These are phyloP conservation scores for Dicaeum eximium DNA, from an alignment of 2,113 vertebrate genomes.

Conservation along the genomic window DNA sequence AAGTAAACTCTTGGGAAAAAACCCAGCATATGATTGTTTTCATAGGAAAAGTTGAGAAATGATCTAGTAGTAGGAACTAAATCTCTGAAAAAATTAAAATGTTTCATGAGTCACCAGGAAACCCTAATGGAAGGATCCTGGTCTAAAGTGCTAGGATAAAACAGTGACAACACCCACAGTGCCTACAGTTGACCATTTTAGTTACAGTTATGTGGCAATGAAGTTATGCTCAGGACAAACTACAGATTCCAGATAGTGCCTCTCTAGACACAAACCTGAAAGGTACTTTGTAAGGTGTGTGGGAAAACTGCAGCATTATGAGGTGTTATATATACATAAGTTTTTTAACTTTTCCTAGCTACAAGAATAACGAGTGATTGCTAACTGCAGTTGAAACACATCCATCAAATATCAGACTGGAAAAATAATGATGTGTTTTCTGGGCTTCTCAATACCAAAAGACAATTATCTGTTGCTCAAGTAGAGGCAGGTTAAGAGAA, in stretches of 20 bases:
- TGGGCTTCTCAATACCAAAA: not conserved
- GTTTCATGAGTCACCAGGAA: not conserved
- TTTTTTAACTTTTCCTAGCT: not conserved
- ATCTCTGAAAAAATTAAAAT: not conserved
- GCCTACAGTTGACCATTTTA: not conserved
- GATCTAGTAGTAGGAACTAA: not conserved
- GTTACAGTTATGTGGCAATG: not conserved
- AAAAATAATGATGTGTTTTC: not conserved
- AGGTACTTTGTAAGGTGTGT: not conserved
- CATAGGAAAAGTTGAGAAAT: not conserved
- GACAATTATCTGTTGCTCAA: not conserved
- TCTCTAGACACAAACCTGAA: not conserved
- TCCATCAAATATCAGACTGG: not conserved
- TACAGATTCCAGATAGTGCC: not conserved
- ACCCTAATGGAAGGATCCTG: not conserved
- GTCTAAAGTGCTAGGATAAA: not conserved
- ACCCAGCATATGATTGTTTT: not conserved
- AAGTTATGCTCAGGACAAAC: not conserved
- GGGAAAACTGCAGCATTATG: not conserved
- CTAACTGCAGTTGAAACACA: not conserved
- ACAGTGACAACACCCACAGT: not conserved
- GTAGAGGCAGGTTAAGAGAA: not conserved
- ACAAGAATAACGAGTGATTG: not conserved
- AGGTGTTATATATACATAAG: not conserved
- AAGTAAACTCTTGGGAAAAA: not conserved